Conservation (phyloP, 2,888 invertebrate genomes). For the Herminia tarsipennalis region DNA sequence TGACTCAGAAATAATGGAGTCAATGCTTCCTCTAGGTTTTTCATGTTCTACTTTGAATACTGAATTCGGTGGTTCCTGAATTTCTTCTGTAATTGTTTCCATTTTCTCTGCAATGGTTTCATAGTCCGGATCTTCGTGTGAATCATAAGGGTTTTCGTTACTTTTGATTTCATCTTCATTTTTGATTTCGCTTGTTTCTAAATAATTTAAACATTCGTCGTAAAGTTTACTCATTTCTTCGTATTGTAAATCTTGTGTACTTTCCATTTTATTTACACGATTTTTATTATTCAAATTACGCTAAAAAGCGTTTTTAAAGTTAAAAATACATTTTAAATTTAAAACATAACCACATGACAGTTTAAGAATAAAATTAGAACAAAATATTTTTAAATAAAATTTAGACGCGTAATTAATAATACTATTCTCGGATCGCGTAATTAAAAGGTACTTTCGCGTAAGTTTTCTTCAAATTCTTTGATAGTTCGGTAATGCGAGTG, state of each 20-base stretch:
- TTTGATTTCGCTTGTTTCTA: slow-evolving; percentile 40
- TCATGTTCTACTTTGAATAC: slow-evolving; percentile 66
- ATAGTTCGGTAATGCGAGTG: slow-evolving; percentile 25
- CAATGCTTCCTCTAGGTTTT: slow-evolving; percentile 56
- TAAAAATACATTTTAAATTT: not conserved
- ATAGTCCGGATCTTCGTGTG: slow-evolving; percentile 52
- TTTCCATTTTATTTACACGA: slow-evolving; percentile 41
- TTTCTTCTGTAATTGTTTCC: slow-evolving; percentile 47
- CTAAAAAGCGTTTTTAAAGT: too few species aligned
- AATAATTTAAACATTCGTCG: slow-evolving; percentile 73
- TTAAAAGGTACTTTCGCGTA: slow-evolving; percentile 17
- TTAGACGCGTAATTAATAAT: not conserved
- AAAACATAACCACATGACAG: not conserved
- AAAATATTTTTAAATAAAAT: not conserved
- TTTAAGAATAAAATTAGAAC: not conserved
- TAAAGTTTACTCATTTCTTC: slow-evolving; percentile 70
- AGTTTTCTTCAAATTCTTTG: slow-evolving; percentile 19
- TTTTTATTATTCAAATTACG: too few species aligned
- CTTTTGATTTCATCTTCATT: not conserved
- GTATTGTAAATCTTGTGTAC: slow-evolving; percentile 52
- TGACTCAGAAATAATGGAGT: slow-evolving; percentile 53
- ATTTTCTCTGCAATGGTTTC: slow-evolving; percentile 53
- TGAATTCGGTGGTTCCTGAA: slow-evolving; percentile 30
- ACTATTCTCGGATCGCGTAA: not conserved
- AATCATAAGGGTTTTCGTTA: too few species aligned